phyloP scores from a whole-genome alignment of 2,888 invertebrate genomes.

The Platypus cylindrus region DNA sequence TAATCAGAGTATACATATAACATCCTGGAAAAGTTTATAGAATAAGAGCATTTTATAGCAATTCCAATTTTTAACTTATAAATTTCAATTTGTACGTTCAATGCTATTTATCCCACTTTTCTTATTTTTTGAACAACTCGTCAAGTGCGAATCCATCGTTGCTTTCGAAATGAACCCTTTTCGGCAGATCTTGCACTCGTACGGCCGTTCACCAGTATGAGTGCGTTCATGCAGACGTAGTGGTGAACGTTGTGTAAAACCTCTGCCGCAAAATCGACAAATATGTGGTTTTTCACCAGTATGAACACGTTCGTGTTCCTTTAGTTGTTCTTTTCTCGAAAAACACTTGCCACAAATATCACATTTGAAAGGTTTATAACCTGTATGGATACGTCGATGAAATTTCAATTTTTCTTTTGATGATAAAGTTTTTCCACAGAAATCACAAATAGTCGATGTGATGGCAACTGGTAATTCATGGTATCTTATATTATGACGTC shows the following conservation, averaged over 20 bases:
- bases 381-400: conserved; percentile 30
- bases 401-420: conserved; percentile 31
- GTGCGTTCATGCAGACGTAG: conserved; percentile 47
- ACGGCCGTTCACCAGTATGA: conserved; percentile 48
- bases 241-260: conserved; percentile 43
- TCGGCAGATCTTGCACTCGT: conserved; percentile 34
- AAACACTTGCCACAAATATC: conserved; percentile 40
- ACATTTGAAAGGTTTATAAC: conserved; percentile 37
- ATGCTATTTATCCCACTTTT: too few species aligned
- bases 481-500: conserved; percentile 25
- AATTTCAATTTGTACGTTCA: too few species aligned
- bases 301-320: conserved; percentile 26
- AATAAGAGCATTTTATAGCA: too few species aligned
- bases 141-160: conserved; percentile 30
- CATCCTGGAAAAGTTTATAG: too few species aligned
- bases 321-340: conserved; percentile 32
- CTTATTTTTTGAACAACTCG: conserved; percentile 27
- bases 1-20: too few species aligned
- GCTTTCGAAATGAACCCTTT: conserved; percentile 31
- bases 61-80: too few species aligned
- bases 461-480: conserved; percentile 33
- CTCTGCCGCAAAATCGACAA: conserved; percentile 28
- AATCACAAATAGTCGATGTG: conserved; percentile 35
- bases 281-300: conserved; percentile 32
- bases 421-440: conserved; percentile 30